Conservation (phyloP, 1,140 invertebrate species). For the Rhagoletis pomonella region DNA sequence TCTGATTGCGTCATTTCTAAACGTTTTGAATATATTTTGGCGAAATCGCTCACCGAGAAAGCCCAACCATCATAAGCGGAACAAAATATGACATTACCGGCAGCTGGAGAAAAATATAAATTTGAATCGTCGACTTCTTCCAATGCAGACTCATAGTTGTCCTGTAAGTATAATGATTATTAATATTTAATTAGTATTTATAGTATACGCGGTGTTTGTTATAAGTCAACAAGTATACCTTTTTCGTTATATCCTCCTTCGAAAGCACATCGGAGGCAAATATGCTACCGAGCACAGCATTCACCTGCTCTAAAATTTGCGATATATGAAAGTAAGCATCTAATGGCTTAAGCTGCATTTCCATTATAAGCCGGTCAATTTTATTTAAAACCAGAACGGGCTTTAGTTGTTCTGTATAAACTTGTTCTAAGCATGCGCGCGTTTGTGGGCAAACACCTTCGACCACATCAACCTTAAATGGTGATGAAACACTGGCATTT, state of each 20-base stretch:
- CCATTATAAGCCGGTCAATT: conserved; percentile 94
- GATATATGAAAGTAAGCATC: conserved; percentile 93
- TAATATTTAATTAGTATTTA: background rate
- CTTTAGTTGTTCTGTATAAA: conserved; percentile 91
- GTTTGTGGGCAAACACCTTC: conserved; percentile 96
- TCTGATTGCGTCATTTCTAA: conserved; percentile 80
- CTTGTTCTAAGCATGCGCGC: conserved; percentile 90
- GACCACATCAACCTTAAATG: conserved; percentile 88
- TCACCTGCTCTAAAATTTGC: conserved; percentile 94
- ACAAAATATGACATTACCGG: conserved; percentile 97
- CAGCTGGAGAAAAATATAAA: conserved; percentile 93
- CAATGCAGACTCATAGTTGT: conserved; percentile 86
- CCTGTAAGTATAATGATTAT: conserved; percentile 15
- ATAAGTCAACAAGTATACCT: conserved; percentile 56
- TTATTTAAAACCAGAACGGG: conserved; percentile 97
- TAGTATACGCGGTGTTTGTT: background rate
- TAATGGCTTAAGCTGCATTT: conserved; percentile 90
- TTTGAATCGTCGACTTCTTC: conserved; percentile 92
- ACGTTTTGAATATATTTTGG: conserved; percentile 88
- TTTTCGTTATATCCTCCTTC: conserved; percentile 75
- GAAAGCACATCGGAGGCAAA: conserved; percentile 89
- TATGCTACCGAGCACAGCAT: conserved; percentile 93
- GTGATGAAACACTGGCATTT: background rate
- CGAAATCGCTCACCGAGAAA: conserved; percentile 93
- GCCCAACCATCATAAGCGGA: conserved; percentile 98